Base-by-base conservation (phyloP, 92 coral and sea anemone genomes). In the Palythoa heliodiscus region DNA sequence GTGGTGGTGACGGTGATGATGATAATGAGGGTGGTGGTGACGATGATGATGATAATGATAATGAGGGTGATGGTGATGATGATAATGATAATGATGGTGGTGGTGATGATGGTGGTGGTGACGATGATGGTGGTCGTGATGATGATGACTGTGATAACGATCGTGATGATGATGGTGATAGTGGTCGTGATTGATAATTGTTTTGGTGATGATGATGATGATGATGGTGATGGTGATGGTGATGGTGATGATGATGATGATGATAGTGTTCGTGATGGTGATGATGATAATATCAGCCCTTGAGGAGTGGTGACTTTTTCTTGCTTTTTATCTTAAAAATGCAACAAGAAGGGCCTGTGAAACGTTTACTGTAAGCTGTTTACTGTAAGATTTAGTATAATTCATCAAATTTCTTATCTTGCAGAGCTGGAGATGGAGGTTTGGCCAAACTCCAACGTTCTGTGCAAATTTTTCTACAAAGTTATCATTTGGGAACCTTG, bases 401-500 rank as follows among this genome's bases (percentile, higher is more conserved):
- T 43, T 43, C 8, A 43, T 43, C 48, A 43, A 43, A 43, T 4
- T 43, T 43, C 48, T 43, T 43, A 43, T 43, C 8, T 43, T 84
- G 79, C 55, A 93, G 95, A 89, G 88, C 2, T 96, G 99, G 99
- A 87, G 87, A 29, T 96, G 99, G 99, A 81, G 84, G 22, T 96
- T 89, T 90, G 99, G 99, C 5, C 95, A 93, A 86, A 96, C 99
- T 64, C 93, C 99, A 73, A 91, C 87, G 63, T 96, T 95, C 81
- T 55, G 69, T 29, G 89, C 88, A 11, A 91, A 91, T 4, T 92
- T 91, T 52, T 88, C 88, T 38, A 85, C 93, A 19, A 87, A 72
- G 5, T 70, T 92, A 48, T 87, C 95, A 25, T 81, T 88, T 70
- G 95, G 90, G 14, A 70, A 84, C 22, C 83, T 87, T 69, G 97